Evolutionary conservation across 2,797 vertebrate species (phyloP), one percentile per base, ranked within the genome.

Genomic region (Melanotaenia parkinsoni): DNA sequence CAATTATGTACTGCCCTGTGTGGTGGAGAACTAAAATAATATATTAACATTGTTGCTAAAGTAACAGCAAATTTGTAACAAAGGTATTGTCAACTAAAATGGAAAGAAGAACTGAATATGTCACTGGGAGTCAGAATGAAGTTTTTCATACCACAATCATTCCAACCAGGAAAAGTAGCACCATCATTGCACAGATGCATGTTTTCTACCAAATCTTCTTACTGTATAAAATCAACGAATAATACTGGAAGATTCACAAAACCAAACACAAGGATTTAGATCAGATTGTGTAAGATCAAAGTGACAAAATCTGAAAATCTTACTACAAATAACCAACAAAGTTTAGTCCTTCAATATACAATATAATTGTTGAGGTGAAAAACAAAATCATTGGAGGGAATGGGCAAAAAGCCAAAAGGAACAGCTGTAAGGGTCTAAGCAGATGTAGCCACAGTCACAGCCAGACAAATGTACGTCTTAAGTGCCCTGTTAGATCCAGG

Each of bases 401-500:
- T 68, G 68, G 72, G 58, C 59, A 37, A 61, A 5, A 22, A 65
- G 68, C 59, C 60, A 53, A 35, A 63, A 70, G 37, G 38, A 78
- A 65, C 45, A 60, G 66, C 45, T 12, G 5, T 60, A 72, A 65
- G 71, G 86, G 73, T 85, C 73, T 87, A 88, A 89, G 70, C 76
- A 84, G 66, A 89, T 82, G 82, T 82, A 74, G 70, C 53, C 60
- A 47, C 65, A 77, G 63, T 72, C 78, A 74, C 81, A 84, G 70
- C n/a, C 67, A 96, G 94, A 94, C 95, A 96, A 96, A 96, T 95
- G 94, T 91, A 93, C 93, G 93, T 89, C 93, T 94, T 97, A 97
- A 97, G 96, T 96, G 95, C 93, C 91, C 91, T 88, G 86, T 92
- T 93, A 93, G 95, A 97, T 95, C 95, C 94, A 94, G 89, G 85